A percentile compares a stretch with the other conserved stretches of the same genome.
These are phyloP conservation scores for Reinhardtius hippoglossoides DNA, from an alignment of 2,113 vertebrate genomes.

Conservation along the genomic window DNA sequence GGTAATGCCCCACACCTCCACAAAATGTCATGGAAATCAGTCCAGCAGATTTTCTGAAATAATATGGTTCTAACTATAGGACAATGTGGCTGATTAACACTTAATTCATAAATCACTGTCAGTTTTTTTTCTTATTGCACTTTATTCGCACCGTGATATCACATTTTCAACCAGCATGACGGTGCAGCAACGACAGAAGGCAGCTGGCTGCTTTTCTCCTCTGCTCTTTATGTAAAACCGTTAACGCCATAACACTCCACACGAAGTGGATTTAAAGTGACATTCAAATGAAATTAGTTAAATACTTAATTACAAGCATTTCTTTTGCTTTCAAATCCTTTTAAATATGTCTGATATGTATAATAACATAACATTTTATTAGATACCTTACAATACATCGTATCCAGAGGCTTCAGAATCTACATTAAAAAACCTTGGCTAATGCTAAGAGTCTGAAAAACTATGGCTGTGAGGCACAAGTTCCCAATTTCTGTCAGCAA, in stretches of 20 bases:
- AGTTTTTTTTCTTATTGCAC: not conserved
- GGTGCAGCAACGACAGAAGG: not conserved
- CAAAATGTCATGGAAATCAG: too few relatives aligned
- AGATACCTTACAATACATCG: too few relatives aligned
- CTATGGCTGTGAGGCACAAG: too few relatives aligned
- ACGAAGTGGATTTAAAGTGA: slow-evolving; percentile 38
- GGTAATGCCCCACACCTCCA: too few relatives aligned
- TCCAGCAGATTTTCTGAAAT: too few relatives aligned
- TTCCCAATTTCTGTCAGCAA: too few relatives aligned
- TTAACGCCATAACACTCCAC: slow-evolving; percentile 30
- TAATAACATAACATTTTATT: too few relatives aligned
- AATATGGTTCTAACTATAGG: not conserved
- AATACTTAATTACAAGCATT: slow-evolving; percentile 48
- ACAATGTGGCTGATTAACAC: slow-evolving; percentile 15
- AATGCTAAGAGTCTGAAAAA: too few relatives aligned
- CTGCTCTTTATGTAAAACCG: slow-evolving; percentile 24
- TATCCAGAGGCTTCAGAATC: too few relatives aligned
- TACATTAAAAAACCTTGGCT: too few relatives aligned
- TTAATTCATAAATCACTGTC: not conserved
- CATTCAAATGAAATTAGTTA: slow-evolving; percentile 50
- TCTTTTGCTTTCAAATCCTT: slow-evolving; percentile 26
- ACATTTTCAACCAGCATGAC: slow-evolving; percentile 14
- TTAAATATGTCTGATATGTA: too few relatives aligned
- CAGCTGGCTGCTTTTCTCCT: not conserved
- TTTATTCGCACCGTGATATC: not conserved